phyloP scores from a whole-genome alignment of 2,888 invertebrate species.

The Odontocerum albicorne region DNA sequence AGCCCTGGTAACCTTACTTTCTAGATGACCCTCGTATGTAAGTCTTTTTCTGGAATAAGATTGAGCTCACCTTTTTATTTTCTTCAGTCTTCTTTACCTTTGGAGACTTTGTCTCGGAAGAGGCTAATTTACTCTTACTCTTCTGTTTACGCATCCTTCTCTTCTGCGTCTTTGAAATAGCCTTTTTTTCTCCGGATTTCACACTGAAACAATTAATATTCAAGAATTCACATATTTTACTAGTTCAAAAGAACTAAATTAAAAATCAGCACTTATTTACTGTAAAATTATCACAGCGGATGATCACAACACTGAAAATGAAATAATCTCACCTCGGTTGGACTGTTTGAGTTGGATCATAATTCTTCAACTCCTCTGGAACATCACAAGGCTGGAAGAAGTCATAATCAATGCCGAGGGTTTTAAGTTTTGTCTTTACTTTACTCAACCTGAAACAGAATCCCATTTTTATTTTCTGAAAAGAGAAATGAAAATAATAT shows the following conservation, averaged over 20 bases:
- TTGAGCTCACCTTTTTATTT: constrained; percentile 18
- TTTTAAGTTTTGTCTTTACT: constrained; percentile 51
- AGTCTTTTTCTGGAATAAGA: too few relatives aligned
- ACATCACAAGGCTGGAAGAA: constrained; percentile 56
- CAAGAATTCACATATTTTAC: background rate
- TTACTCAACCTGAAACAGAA: constrained; percentile 47
- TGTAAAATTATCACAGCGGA: background rate
- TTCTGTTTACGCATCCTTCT: constrained; percentile 21
- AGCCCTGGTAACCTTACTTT: too few relatives aligned
- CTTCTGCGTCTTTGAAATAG: constrained; percentile 7
- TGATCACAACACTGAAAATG: too few relatives aligned
- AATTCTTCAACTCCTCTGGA: constrained; percentile 42
- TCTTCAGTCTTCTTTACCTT: constrained; percentile 16
- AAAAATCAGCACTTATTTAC: background rate
- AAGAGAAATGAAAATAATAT: too few relatives aligned
- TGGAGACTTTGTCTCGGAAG: constrained; percentile 16
- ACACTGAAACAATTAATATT: too few relatives aligned
- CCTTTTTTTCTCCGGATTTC: too few relatives aligned
- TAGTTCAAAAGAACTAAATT: background rate
- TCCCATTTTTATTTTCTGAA: too few relatives aligned
- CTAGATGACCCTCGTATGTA: too few relatives aligned
- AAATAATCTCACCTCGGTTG: too few relatives aligned
- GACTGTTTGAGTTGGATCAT: constrained; percentile 26
- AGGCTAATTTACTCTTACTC: constrained; percentile 24
- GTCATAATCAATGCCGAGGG: constrained; percentile 56